Evolutionary conservation across 1,140 invertebrate genomes (phyloP).

Genomic region (Dinothrombium tinctorium): DNA sequence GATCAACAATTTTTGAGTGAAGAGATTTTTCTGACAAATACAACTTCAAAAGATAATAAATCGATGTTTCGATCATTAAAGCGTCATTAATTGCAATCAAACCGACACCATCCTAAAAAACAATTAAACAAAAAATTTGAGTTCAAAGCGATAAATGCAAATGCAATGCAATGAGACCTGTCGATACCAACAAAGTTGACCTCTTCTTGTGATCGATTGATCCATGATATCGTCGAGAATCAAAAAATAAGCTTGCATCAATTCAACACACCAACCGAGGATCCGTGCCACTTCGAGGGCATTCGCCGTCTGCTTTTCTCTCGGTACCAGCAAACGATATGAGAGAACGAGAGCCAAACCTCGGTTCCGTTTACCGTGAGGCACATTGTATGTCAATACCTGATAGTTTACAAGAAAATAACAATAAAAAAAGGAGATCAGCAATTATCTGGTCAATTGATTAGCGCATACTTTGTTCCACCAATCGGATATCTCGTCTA

Average conservation of each 20-base stretch:
- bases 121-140: too few species aligned
- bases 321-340: slow-evolving; percentile 39
- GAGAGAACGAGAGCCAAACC: slow-evolving; percentile 44
- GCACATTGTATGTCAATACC: slow-evolving; percentile 29
- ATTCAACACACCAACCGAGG: slow-evolving; percentile 80
- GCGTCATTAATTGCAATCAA: slow-evolving; percentile 65
- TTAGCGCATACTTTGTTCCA: too few species aligned
- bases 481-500: too few species aligned
- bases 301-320: slow-evolving; percentile 31
- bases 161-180: too few species aligned
- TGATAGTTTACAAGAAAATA: slow-evolving; percentile 12
- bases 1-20: slow-evolving; percentile 52
- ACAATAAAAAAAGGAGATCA: neutral
- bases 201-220: slow-evolving; percentile 45
- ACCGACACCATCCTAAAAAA: slow-evolving; percentile 50
- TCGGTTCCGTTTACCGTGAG: slow-evolving; percentile 33
- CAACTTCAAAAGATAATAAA: slow-evolving; percentile 50
- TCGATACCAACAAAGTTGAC: slow-evolving; percentile 68
- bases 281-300: slow-evolving; percentile 40
- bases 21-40: slow-evolving; percentile 50
- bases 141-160: too few species aligned
- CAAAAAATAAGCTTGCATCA: slow-evolving; percentile 64
- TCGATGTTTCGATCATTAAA: slow-evolving; percentile 44
- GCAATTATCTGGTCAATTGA: too few species aligned
- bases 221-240: slow-evolving; percentile 83